phyloP scores from a whole-genome alignment of 2,888 invertebrate genomes.

The Enchytraeus crypticus region DNA sequence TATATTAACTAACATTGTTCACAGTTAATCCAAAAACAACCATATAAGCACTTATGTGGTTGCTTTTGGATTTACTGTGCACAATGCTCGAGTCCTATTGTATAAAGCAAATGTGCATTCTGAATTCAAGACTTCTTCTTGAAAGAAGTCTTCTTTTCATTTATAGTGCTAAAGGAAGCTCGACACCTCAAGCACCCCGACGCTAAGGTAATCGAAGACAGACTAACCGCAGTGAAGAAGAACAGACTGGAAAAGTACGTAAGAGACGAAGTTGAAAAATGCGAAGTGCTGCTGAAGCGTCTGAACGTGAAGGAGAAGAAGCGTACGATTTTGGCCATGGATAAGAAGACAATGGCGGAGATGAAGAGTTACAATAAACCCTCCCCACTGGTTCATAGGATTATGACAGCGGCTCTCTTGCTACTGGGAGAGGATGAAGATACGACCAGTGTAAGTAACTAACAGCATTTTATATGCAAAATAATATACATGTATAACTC shows the following conservation, averaged over 20 bases:
- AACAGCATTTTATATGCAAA: too few relatives aligned
- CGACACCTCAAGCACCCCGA: too few relatives aligned
- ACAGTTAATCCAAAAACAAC: too few relatives aligned
- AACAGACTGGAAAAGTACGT: neutral
- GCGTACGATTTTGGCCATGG: slow-evolving; percentile 30
- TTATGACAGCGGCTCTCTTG: slow-evolving; percentile 37
- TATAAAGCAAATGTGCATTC: too few relatives aligned
- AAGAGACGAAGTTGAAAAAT: neutral
- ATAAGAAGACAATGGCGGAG: slow-evolving; percentile 38
- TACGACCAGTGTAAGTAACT: slow-evolving; percentile 30
- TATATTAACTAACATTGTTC: too few relatives aligned
- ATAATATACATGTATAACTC: too few relatives aligned
- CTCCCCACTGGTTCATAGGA: slow-evolving; percentile 33
- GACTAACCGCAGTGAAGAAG: neutral
- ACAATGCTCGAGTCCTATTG: too few relatives aligned
- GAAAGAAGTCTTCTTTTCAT: too few relatives aligned
- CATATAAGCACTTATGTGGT: too few relatives aligned
- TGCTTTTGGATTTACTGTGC: too few relatives aligned
- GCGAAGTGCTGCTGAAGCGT: neutral
- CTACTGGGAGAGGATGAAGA: slow-evolving; percentile 35
- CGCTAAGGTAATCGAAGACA: neutral
- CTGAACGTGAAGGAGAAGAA: neutral
- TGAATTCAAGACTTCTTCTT: too few relatives aligned
- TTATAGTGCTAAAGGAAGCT: too few relatives aligned
- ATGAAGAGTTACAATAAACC: slow-evolving; percentile 37